Evolutionary conservation across 2,113 vertebrate genomes (phyloP), one percentile per base, ranked within the genome.

Genomic region (Pelobates fuscus): DNA sequence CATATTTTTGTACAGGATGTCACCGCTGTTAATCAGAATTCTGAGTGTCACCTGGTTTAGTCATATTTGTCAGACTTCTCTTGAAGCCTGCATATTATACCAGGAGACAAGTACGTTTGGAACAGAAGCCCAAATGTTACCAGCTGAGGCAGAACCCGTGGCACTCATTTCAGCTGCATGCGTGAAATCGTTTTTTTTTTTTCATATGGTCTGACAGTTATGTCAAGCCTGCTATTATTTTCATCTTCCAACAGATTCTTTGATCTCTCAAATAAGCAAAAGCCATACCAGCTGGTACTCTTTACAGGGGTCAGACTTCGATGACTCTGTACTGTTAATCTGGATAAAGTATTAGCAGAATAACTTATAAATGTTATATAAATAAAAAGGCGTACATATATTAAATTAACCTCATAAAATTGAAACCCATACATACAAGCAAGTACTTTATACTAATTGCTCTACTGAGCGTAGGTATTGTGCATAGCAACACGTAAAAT

Each of bases 171-270:
- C 17, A 70, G 30, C 67, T 41, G 67, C 67, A 70, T 27, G 67
- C 30, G 54, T 57, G 29, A 70, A 58, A 70, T 57, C 21, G 18
- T 44, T 70, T 21, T 54, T 58, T 44, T 70, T 21, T 54, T 58
- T 58, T 57, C 29, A 15, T 32, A 70, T 58, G 29, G 60, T 30
- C 60, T 63, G 52, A 58, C n/a, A 43, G 52, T 37, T 43, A 43
- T n/a, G 30, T 70, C 67, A 70, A 58, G 29, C 52, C 21, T 32
- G 29, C 30, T 58, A 32, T 58, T 70, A 58, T 57, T 69, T 69
- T 58, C 67, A 58, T 69, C 49, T 57, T 58, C 49, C 49, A 69
- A 69, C 49, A 23, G 54, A 7, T 59, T 43, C 67, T 69, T 69
- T 69, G 67, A 69, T 57, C 49, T 55, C 49, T 4, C 41, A 66